Evolutionary conservation across 1,140 invertebrate genomes (phyloP), one percentile per base, ranked within the genome.

Genomic region (Galendromus occidentalis): DNA sequence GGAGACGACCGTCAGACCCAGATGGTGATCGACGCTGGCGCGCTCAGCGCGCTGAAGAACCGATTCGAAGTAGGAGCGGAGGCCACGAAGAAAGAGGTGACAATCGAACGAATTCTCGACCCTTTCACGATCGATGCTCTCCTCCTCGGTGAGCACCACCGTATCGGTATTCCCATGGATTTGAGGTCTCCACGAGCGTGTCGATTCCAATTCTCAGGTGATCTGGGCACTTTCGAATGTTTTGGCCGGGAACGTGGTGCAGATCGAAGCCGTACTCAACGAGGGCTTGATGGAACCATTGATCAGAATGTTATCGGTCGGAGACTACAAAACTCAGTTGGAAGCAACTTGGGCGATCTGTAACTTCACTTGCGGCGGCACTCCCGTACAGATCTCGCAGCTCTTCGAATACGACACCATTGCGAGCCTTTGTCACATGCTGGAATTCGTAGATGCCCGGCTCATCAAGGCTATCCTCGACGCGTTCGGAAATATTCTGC

Each of bases 201-300:
- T 39, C 9, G 4, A 6, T 39, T 9, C 33, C 33, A 9, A 4
- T 39, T 39, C 9, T 39, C 33, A 90, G 76, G 84, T 87, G 69
- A 83, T 86, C 29, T 92, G 83, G 87, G 83, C 85, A 64, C 77
- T 88, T 39, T 87, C 86, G 25, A 90, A 88, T 71, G 84, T 89
- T 30, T 84, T 85, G 44, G 87, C 86, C 66, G 87, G 86, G 22
- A 87, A 84, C 71, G 70, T 76, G 44, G 72, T 80, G 0, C 86
- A 89, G 77, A 86, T 89, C 67, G 83, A 88, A 72, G 74, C 78
- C 9, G 84, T 89, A 7, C 82, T 91, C 20, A 81, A 88, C 72
- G 79, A 80, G 66, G 81, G 80, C 1, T 72, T 90, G 14, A 75
- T 91, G 1, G 74, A 76, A 17, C 76, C 82, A 22, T 78, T 91